A percentile compares a stretch with the other conserved stretches of the same genome.
Conservation (phyloP, 2,113 vertebrate species). For the Eptesicus fuscus region DNA sequence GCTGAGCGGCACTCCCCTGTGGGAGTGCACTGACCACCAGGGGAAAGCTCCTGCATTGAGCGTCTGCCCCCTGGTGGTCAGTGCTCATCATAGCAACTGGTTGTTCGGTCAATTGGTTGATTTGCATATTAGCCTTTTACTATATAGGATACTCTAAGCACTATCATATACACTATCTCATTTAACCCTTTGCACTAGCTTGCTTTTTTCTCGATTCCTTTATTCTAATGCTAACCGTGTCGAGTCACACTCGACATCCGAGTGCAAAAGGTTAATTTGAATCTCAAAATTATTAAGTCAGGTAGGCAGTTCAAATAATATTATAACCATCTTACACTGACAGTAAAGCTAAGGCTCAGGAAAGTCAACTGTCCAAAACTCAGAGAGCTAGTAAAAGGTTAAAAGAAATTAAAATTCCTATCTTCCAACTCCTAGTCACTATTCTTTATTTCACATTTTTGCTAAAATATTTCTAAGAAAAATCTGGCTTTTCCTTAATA, state of each 20-base stretch:
- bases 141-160: not conserved
- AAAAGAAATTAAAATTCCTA: not conserved
- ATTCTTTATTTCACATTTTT: not conserved
- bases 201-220: too few relatives aligned
- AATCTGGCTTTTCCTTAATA: slow-evolving; percentile 25
- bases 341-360: not conserved
- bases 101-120: too few relatives aligned
- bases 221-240: too few relatives aligned
- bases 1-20: too few relatives aligned
- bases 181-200: too few relatives aligned
- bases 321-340: not conserved
- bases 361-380: not conserved
- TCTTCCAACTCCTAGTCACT: not conserved
- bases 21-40: too few relatives aligned
- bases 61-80: too few relatives aligned
- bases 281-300: not conserved
- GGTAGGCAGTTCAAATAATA: not conserved
- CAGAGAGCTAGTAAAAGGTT: not conserved
- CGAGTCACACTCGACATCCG: too few relatives aligned
- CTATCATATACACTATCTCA: not conserved
- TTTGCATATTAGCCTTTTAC: too few relatives aligned
- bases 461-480: slow-evolving; percentile 30
- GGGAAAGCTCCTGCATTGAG: too few relatives aligned
- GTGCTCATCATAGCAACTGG: too few relatives aligned
- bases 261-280: too few relatives aligned